phyloP scores from a whole-genome alignment of 2,113 vertebrate species.

The Scopus umbretta region DNA sequence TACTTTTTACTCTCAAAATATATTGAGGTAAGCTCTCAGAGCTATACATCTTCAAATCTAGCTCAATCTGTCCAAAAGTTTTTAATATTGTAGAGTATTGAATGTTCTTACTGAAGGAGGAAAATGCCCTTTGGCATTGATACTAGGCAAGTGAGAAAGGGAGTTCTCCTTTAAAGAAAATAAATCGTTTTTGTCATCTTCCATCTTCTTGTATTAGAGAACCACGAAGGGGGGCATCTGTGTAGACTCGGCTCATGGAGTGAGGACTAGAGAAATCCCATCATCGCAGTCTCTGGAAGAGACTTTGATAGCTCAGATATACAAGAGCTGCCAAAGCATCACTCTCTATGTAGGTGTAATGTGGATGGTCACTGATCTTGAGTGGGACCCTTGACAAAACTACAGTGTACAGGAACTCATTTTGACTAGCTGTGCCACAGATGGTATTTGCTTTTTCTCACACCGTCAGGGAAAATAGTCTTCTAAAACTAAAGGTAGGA shows the following conservation, averaged over 20 bases:
- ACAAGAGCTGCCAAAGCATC: not conserved
- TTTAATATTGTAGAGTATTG: not conserved
- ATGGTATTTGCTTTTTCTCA: not conserved
- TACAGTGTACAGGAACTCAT: not conserved
- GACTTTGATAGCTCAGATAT: not conserved
- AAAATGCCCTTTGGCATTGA: not conserved
- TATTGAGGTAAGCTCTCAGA: not conserved
- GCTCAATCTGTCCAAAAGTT: not conserved
- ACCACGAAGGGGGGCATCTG: not conserved
- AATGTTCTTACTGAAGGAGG: not conserved
- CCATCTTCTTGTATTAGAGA: not conserved
- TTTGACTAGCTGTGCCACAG: not conserved
- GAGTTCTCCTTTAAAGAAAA: not conserved
- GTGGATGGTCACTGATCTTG: not conserved
- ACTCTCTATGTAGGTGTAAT: not conserved
- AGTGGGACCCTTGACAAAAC: not conserved
- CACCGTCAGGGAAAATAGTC: too few species aligned
- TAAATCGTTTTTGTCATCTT: not conserved
- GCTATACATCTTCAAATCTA: not conserved
- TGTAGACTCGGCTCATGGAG: not conserved
- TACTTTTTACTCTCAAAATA: not conserved
- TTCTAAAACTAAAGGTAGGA: not conserved
- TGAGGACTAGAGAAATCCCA: not conserved
- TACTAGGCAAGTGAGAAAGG: not conserved
- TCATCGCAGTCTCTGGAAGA: not conserved